phyloP scores from a whole-genome alignment of 2,888 invertebrate genomes.

The Caenorhabditis zanzibari region DNA sequence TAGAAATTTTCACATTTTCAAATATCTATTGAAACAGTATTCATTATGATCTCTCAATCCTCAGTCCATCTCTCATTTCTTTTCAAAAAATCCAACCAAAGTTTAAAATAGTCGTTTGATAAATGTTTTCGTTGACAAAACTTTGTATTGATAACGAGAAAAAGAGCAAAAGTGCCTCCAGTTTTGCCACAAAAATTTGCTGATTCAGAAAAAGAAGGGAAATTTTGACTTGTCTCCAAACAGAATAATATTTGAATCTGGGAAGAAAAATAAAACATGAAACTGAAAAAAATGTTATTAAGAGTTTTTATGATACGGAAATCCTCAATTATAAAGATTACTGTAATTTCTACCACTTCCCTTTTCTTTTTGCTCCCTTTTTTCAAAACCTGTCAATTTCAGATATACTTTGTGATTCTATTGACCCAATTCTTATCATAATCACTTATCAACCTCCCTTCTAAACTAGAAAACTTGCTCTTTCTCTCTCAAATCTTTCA shows the following conservation, averaged over 20 bases:
- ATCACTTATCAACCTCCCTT: constrained; percentile 3
- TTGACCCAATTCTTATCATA: constrained; percentile 16
- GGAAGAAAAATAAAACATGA: background rate
- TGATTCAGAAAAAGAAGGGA: background rate
- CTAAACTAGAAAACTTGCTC: constrained; percentile 16
- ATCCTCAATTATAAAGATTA: too few relatives aligned
- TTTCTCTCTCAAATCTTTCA: background rate
- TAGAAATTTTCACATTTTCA: too few relatives aligned
- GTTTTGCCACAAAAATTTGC: constrained; percentile 34
- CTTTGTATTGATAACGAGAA: constrained; percentile 12
- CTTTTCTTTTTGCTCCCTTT: constrained; percentile 1
- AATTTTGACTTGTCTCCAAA: background rate
- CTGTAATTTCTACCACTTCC: too few relatives aligned
- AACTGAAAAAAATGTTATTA: background rate
- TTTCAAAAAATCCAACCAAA: background rate
- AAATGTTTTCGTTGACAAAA: constrained; percentile 25
- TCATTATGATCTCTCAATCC: too few relatives aligned
- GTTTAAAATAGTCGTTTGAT: constrained; percentile 9
- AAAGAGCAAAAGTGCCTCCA: constrained; percentile 18
- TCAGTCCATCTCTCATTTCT: too few relatives aligned
- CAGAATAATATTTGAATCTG: background rate
- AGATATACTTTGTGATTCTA: constrained; percentile 27
- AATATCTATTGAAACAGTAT: too few relatives aligned
- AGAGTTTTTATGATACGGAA: too few relatives aligned
- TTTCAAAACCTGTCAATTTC: constrained; percentile 13